Evolutionary conservation across 2,797 vertebrate genomes (phyloP).

Genomic region (Lerista edwardsae): DNA sequence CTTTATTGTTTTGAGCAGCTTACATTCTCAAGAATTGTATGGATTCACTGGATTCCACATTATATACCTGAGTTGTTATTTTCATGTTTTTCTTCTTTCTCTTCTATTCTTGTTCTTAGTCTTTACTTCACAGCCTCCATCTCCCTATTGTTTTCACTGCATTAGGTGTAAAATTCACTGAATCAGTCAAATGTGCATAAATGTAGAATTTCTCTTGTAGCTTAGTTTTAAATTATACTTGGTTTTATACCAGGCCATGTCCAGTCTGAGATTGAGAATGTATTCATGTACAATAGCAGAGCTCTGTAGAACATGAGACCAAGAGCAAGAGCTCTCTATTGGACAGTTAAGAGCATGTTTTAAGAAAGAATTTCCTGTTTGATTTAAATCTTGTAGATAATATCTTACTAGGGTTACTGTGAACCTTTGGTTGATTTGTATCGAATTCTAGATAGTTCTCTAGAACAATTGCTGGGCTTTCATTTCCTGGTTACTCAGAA

Average conservation of each 20-base stretch:
- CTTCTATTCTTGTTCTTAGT: background rate
- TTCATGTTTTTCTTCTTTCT: background rate
- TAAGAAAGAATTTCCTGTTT: no score
- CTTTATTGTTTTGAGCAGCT: no score
- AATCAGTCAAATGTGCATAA: background rate
- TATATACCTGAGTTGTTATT: background rate
- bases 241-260: no score
- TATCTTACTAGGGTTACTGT: background rate
- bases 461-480: background rate
- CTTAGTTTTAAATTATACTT: no score
- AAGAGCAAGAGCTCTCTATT: background rate
- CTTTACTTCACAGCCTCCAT: background rate
- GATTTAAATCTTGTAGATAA: no score
- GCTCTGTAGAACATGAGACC: background rate
- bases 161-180: background rate
- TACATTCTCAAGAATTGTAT: background rate
- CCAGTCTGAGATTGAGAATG: no score
- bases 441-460: background rate
- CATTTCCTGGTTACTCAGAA: background rate
- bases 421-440: background rate
- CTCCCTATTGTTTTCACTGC: background rate
- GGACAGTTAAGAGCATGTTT: no score
- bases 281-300: background rate
- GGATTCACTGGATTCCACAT: no score
- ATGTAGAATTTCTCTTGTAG: background rate